Evolutionary conservation across 2,888 invertebrate species (phyloP).

Genomic region (Hemaris fuciformis): DNA sequence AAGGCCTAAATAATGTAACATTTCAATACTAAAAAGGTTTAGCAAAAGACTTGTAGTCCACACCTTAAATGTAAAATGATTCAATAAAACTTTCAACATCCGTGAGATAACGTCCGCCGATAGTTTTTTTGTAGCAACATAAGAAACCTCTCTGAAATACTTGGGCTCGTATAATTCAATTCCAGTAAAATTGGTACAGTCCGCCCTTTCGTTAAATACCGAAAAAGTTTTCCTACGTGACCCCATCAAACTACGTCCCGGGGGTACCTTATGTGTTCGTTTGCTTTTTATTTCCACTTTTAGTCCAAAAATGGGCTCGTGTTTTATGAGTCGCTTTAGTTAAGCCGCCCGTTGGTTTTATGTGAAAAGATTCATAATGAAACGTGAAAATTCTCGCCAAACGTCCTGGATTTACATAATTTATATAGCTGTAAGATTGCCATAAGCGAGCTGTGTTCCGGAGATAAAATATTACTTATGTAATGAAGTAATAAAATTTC

Average conservation of each 20-base stretch:
- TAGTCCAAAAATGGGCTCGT: constrained; percentile 51
- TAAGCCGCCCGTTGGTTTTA: constrained; percentile 49
- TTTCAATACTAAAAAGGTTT: too few relatives aligned
- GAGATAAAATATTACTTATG: constrained; percentile 6
- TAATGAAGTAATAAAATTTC: constrained; percentile 7
- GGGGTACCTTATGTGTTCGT: constrained; percentile 39
- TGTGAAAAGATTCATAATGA: constrained; percentile 46
- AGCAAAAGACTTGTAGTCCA: background rate
- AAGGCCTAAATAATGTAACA: too few relatives aligned
- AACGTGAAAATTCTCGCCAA: constrained; percentile 38
- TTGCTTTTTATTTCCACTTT: constrained; percentile 51
- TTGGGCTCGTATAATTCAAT: constrained; percentile 43
- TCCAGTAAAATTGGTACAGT: constrained; percentile 50
- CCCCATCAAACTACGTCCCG: constrained; percentile 59
- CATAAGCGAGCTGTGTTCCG: constrained; percentile 6
- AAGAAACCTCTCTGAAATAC: constrained; percentile 28
- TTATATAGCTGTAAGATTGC: constrained; percentile 31
- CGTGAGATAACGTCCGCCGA: constrained; percentile 25
- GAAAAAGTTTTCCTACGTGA: constrained; percentile 72
- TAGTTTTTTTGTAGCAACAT: constrained; percentile 23
- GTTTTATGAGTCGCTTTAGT: constrained; percentile 63
- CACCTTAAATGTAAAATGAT: background rate
- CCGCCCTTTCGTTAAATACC: constrained; percentile 67
- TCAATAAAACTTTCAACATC: background rate
- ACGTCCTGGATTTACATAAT: constrained; percentile 46